Conservation (phyloP, 2,888 invertebrate genomes). For the Stenolophus ochropezus region DNA sequence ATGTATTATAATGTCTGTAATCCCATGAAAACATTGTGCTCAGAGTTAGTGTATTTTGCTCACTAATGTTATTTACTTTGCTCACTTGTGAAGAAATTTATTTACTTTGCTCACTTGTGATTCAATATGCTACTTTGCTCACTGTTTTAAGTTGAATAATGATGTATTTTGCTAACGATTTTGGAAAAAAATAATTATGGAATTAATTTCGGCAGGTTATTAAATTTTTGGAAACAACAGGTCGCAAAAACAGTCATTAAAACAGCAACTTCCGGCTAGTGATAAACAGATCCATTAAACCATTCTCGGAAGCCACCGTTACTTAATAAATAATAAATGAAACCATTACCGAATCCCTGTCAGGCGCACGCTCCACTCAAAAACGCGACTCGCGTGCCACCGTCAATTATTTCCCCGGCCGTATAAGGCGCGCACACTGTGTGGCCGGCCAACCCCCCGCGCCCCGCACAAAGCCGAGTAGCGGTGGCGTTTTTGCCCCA, state of each 20-base stretch:
- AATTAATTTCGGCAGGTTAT: no score
- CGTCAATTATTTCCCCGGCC: conserved; percentile 54
- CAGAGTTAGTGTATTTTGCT: no score
- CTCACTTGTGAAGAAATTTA: no score
- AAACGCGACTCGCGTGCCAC: conserved; percentile 49
- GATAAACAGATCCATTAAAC: conserved; percentile 18
- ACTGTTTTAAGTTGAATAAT: no score
- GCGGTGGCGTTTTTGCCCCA: background rate
- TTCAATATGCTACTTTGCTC: no score
- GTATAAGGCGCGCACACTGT: conserved; percentile 35
- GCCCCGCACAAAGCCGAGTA: background rate
- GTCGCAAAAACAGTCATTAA: background rate
- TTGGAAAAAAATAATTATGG: no score
- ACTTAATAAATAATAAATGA: conserved; percentile 39
- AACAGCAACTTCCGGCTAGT: background rate
- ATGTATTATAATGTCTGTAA: no score
- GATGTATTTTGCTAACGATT: no score
- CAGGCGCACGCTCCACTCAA: conserved; percentile 30
- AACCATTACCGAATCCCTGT: conserved; percentile 12
- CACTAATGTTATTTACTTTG: no score
- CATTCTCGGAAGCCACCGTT: conserved; percentile 21
- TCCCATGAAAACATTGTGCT: no score
- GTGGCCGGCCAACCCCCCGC: conserved; percentile 21
- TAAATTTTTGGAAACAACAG: no score
- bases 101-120: no score